phyloP scores from a whole-genome alignment of 2,113 vertebrate genomes.

The Notiomystis cincta region DNA sequence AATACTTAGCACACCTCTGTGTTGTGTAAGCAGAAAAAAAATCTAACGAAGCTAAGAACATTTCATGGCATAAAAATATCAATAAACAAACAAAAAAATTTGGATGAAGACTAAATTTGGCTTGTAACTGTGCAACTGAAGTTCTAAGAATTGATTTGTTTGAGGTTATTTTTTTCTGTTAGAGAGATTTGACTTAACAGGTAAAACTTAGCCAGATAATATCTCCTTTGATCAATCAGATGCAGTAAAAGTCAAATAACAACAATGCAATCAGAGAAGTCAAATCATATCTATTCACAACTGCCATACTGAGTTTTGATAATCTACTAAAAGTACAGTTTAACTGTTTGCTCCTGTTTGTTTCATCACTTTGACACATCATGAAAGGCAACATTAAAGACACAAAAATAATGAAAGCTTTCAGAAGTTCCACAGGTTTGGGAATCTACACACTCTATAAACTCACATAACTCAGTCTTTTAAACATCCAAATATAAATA shows the following conservation, averaged over 20 bases:
- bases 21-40: neutral
- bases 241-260: neutral
- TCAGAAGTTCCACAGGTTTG: neutral
- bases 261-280: neutral
- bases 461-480: neutral
- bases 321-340: neutral
- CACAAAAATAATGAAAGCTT: neutral
- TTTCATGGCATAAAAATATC: neutral
- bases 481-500: neutral
- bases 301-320: neutral
- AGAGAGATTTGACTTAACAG: too few relatives aligned
- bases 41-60: neutral
- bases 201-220: too few relatives aligned
- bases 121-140: neutral
- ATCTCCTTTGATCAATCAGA: too few relatives aligned
- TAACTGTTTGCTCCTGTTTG: neutral
- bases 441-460: neutral
- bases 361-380: neutral
- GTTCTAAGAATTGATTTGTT: neutral
- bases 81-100: neutral
- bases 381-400: neutral
- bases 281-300: neutral
- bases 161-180: too few relatives aligned
- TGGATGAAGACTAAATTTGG: neutral
- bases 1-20: neutral